phyloP scores from a whole-genome alignment of 2,888 invertebrate genomes.

The Plebejus argus region DNA sequence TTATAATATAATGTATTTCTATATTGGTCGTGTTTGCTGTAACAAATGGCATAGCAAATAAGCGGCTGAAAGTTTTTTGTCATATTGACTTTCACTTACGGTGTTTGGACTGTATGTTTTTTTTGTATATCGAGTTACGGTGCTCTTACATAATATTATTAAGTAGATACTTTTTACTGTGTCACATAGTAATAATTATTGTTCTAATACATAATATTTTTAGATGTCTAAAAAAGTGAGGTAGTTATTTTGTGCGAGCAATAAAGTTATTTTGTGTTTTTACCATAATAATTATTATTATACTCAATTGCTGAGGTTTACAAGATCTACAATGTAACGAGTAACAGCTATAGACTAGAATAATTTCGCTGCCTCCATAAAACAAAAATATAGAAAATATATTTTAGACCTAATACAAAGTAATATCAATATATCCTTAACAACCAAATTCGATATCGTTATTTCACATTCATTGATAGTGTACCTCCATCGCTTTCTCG shows the following conservation, averaged over 20 bases:
- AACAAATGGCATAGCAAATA: conserved; percentile 46
- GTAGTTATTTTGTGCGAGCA: no score
- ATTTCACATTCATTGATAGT: conserved; percentile 58
- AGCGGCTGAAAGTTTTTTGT: conserved; percentile 53
- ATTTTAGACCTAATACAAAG: not conserved
- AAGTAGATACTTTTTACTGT: conserved; percentile 10
- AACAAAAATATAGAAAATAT: not conserved
- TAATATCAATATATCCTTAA: conserved; percentile 32
- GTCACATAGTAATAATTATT: conserved; percentile 17
- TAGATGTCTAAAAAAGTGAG: no score
- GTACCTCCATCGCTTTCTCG: conserved; percentile 51
- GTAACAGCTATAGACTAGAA: no score
- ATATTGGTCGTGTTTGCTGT: not conserved
- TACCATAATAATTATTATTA: no score
- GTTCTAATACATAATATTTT: not conserved
- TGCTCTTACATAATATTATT: conserved; percentile 29
- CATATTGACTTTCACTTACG: conserved; percentile 66
- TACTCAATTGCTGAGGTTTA: no score
- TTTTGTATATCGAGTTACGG: conserved; percentile 51
- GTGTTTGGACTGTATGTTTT: conserved; percentile 63
- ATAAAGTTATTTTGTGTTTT: no score
- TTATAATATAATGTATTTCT: not conserved
- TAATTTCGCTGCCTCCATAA: not conserved
- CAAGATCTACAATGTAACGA: no score
- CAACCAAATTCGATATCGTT: conserved; percentile 21